Conservation (phyloP, 2,113 vertebrate genomes). For the Lonchura striata region DNA sequence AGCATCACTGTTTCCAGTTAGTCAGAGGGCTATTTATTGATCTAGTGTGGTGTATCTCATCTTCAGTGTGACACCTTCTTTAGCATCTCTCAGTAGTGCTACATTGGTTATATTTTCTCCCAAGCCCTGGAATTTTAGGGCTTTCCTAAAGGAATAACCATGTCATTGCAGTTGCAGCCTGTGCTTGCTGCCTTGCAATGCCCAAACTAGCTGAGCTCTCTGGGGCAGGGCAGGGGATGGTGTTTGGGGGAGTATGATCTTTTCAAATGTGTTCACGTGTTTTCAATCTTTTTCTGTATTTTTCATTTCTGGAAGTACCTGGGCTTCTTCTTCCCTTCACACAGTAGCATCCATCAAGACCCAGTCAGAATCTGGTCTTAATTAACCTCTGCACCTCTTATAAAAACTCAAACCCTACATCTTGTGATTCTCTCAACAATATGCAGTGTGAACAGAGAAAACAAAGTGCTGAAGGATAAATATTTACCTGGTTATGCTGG, state of each 20-base stretch:
- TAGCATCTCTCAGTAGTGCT: background rate
- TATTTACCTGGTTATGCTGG: background rate
- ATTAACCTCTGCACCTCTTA: background rate
- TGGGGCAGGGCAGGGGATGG: too few relatives aligned
- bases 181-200: background rate
- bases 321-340: background rate
- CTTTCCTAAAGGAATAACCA: background rate
- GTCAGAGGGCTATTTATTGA: background rate
- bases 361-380: background rate
- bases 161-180: background rate
- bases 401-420: background rate
- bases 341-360: rapidly evolving
- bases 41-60: background rate
- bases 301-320: background rate
- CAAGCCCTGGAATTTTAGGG: background rate
- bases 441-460: background rate
- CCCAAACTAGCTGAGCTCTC: background rate
- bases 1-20: background rate
- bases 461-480: background rate
- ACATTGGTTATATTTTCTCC: background rate
- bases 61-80: background rate
- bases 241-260: background rate
- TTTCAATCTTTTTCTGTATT: background rate
- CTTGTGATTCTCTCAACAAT: background rate
- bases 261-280: background rate